Base-by-base conservation (phyloP, 2,113 vertebrate species). In the Pelodiscus sinensis region DNA sequence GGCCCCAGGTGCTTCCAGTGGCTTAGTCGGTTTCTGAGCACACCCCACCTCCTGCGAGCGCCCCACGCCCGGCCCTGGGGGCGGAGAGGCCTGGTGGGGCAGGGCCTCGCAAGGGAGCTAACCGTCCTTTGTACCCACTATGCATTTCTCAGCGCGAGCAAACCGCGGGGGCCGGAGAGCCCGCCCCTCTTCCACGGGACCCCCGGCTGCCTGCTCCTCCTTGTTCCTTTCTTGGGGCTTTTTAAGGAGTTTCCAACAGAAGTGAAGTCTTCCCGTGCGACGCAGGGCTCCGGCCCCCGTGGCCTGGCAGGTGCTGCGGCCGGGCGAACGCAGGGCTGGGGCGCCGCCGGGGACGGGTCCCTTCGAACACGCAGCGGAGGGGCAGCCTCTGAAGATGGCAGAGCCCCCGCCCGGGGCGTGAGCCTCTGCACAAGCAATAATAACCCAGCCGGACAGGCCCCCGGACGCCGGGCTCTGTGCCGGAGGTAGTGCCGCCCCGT, bases 381-480 rank as follows among this genome's bases (percentile, higher is more conserved):
- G 6, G 56, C 79, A 82, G 51, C 77, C 6, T 57, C 56, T 16
- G 60, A 57, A 50, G 12, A 21, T 24, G 82, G 84, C 81, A 79
- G 54, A 1, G 0, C 0, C 0, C 3, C 15, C 57, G 54, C 56
- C 81, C 0, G 0, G 89, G 79, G 56, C 29, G 0, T 79, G 52
- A 52, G 0, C 0, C 54, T 90, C 92, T 90, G 87, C 86, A 55
- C 86, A 96, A 97, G 97, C 97, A 97, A 97, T 97, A 97, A 97
- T 81, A 84, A 88, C 35, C 54, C 57, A 12, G 31, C 73, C 29
- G 7, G 27, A 54, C 29, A 51, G 1, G 50, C 81, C 9, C 19
- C 31, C 29, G 15, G 52, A 18, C 25, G 22, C 25, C 35, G 51
- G 68, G 60, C 31, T 65, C 73, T 65, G 78, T 58, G 79, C 57